Evolutionary conservation across 1,140 invertebrate genomes (phyloP), one percentile per base, ranked within the genome.

Genomic region (honey bee (Apis mellifera)): DNA sequence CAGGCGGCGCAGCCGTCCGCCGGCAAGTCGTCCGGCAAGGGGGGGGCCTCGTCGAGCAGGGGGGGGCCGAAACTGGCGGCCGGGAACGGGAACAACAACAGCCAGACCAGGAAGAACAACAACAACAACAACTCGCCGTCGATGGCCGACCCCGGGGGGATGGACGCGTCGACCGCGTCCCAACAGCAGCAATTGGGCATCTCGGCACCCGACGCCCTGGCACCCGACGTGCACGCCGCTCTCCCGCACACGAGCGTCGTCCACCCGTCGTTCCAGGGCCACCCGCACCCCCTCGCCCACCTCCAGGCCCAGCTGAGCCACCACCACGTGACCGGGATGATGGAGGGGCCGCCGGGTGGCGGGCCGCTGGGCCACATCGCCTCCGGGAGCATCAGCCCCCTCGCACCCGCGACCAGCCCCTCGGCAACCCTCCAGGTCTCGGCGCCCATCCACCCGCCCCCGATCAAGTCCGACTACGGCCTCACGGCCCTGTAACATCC

Each of bases 401-500:
- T 93, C 87, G 95, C 88, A 82, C 95, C 87, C 78, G 92, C 91
- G 66, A 92, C 88, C 84, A 94, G 90, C 89, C 93, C 90, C 55
- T 91, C 89, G 76, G 93, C 91, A 23, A 64, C 92, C 57, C 84
- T 84, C 12, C 86, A 88, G 66, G 86, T 88, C 62, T 85, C 90
- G 4, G 72, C 90, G 7, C 84, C 94, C 19, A 92, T 94, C 0
- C 91, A 92, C 32, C 90, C 94, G n/a, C 91, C 94, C 8, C 91
- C 95, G 69, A 95, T 96, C 82, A 97, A 96, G 93, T 96, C 96
- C 72, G 96, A 97, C 86, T 97, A 97, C 86, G 96, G 96, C 76
- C 95, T 97, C 59, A 97, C 96, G 74, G 94, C 96, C 13, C 95
- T 97, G 94, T 97, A 97, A 96, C 94, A 91, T 89, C 89, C 89